phyloP scores from a whole-genome alignment of 2,888 invertebrate genomes.

The Lomographa bimaculata region DNA sequence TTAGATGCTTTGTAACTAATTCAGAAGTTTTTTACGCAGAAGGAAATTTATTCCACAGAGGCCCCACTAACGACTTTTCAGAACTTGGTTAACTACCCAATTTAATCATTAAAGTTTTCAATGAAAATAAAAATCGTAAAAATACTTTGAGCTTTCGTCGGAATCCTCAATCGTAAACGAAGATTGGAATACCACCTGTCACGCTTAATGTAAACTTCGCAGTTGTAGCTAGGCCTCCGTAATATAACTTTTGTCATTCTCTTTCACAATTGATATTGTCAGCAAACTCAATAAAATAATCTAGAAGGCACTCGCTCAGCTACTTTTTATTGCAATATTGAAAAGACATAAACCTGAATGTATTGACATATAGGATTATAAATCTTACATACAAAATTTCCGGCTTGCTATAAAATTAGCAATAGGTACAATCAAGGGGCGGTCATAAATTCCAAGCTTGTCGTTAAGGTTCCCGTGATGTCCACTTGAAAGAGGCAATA shows the following conservation, averaged over 20 bases:
- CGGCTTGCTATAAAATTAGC: slow-evolving; percentile 40
- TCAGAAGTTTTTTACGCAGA: slow-evolving; percentile 25
- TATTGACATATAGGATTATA: slow-evolving; percentile 40
- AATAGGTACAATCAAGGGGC: slow-evolving; percentile 31
- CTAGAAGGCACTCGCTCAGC: slow-evolving; percentile 39
- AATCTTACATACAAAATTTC: slow-evolving; percentile 47
- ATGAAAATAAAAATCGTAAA: slow-evolving; percentile 44
- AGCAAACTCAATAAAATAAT: slow-evolving; percentile 44
- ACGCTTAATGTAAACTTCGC: slow-evolving; percentile 40
- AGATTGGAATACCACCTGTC: slow-evolving; percentile 51
- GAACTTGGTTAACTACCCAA: slow-evolving; percentile 34
- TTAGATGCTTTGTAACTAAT: slow-evolving; percentile 25
- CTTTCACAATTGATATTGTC: slow-evolving; percentile 40
- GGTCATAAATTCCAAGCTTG: slow-evolving; percentile 30
- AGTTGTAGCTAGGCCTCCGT: slow-evolving; percentile 30
- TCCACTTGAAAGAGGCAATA: slow-evolving; percentile 20
- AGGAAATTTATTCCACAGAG: slow-evolving; percentile 28
- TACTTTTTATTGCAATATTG: slow-evolving; percentile 44
- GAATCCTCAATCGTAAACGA: slow-evolving; percentile 50
- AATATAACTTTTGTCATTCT: slow-evolving; percentile 38
- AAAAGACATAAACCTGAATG: slow-evolving; percentile 45
- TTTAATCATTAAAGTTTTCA: slow-evolving; percentile 37
- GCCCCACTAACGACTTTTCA: slow-evolving; percentile 33
- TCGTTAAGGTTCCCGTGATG: slow-evolving; percentile 26
- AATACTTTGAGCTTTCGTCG: slow-evolving; percentile 33